Evolutionary conservation across 2,888 invertebrate species (phyloP), one percentile per base, ranked within the genome.

Genomic region (Eupithecia subumbrata): DNA sequence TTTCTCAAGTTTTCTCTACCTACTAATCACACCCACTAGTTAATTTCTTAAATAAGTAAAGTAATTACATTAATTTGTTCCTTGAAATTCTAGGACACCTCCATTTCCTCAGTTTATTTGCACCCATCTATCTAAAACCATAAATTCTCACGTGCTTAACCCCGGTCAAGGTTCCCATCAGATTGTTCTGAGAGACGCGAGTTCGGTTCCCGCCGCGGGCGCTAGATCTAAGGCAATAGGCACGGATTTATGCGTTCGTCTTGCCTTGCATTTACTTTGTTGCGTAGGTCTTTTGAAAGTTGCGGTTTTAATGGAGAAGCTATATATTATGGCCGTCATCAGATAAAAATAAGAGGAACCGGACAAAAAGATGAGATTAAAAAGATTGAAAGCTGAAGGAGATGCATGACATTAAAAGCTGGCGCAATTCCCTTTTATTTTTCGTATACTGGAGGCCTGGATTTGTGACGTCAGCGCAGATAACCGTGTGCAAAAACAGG

Each of bases 181-280:
- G 79, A 80, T 81, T 82, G 83, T 83, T 74, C 82, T 83, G 80
- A 69, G 72, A 74, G 60, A 77, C 77, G 73, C 71, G 77, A 75
- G 80, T 76, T 84, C 82, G 84, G 86, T 82, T 82, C 79, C 80
- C 83, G 80, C 83, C 81, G 76, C 78, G 70, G 84, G 86, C 85
- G 83, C 82, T 34, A 12, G 37, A 76, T 78, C 81, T 79, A 75
- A 76, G 83, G 85, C 84, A 84, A 81, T 75, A 63, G 71, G 45
- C 76, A 79, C 82, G 82, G 88, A 89, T 90, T 90, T 89, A 89
- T 90, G 84, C 86, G 84, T 87, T 85, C 82, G 81, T 22, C 7
- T 56, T n/a, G 48, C 82, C 81, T 85, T 81, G 83, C 60, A 60
- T 60, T 56, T 80, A 84, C 85, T 87, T 82, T 84, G 25, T 82